These are phyloP conservation scores for Porites lobata DNA, from an alignment of 92 coral and sea anemone species.

Conservation along the genomic window DNA sequence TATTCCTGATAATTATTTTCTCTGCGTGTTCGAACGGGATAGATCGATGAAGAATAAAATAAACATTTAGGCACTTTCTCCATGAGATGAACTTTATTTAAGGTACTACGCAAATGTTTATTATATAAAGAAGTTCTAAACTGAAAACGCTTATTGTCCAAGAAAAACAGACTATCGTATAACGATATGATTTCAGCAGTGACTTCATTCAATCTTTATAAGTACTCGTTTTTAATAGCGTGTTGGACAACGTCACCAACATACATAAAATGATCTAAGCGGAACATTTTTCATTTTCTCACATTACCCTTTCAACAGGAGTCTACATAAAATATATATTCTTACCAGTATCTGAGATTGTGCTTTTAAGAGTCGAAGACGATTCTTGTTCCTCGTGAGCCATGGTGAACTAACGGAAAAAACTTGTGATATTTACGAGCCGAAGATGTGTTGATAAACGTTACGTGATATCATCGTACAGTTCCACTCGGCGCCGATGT, in stretches of 20 bases:
- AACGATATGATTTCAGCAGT: neutral
- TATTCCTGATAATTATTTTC: neutral
- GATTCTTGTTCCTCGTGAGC: slow-evolving; percentile 25
- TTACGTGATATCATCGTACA: neutral
- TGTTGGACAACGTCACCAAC: neutral
- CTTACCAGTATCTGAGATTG: slow-evolving; percentile 26
- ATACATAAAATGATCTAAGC: neutral
- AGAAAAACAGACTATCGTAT: neutral
- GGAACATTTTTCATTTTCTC: slow-evolving; percentile 26
- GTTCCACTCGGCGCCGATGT: neutral
- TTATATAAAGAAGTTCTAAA: slow-evolving; percentile 14
- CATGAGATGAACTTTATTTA: neutral
- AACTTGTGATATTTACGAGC: slow-evolving; percentile 6
- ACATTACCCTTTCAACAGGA: slow-evolving; percentile 3
- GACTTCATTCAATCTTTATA: slow-evolving; percentile 12
- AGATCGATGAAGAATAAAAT: slow-evolving; percentile 13
- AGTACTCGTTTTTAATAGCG: neutral
- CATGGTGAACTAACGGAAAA: slow-evolving; percentile 23
- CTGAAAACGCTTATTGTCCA: neutral
- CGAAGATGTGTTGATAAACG: slow-evolving; percentile 23
- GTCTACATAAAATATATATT: neutral
- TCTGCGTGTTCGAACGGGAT: neutral
- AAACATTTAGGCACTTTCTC: slow-evolving; percentile 36
- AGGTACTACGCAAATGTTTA: slow-evolving; percentile 19
- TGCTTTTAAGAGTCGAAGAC: neutral